These are phyloP conservation scores for Drosophila tanythrix DNA, from an alignment of 2,888 invertebrate genomes.

Conservation along the genomic window DNA sequence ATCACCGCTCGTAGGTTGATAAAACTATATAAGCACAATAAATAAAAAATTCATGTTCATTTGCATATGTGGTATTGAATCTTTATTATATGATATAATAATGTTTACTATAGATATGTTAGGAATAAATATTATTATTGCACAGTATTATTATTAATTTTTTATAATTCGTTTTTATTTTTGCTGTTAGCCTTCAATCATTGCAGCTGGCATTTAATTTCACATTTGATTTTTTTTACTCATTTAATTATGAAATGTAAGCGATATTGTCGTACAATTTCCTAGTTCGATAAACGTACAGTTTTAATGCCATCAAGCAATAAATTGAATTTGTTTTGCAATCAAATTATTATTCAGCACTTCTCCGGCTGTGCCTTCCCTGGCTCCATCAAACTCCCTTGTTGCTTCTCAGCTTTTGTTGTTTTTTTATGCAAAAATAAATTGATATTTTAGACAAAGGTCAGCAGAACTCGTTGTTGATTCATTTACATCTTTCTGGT, in stretches of 20 bases:
- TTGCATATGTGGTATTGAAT: slow-evolving; percentile 45
- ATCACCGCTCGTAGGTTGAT: neutral
- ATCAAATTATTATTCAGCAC: slow-evolving; percentile 39
- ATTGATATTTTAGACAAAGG: slow-evolving; percentile 58
- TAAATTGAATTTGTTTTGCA: slow-evolving; percentile 43
- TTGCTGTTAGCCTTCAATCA: slow-evolving; percentile 41
- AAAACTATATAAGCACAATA: slow-evolving; percentile 7
- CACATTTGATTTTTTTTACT: slow-evolving; percentile 28
- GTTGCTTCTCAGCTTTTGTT: slow-evolving; percentile 7
- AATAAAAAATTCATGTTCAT: slow-evolving; percentile 47
- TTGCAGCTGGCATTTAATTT: slow-evolving; percentile 31
- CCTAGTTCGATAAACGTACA: slow-evolving; percentile 52
- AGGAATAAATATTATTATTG: neutral
- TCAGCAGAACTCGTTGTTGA: slow-evolving; percentile 57
- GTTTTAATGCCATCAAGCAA: slow-evolving; percentile 29
- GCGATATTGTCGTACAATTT: slow-evolving; percentile 39
- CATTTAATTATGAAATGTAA: slow-evolving; percentile 29
- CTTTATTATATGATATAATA: slow-evolving; percentile 16
- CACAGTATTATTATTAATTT: slow-evolving; percentile 4
- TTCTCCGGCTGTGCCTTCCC: neutral
- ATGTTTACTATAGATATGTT: neutral
- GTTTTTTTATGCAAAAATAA: slow-evolving; percentile 40
- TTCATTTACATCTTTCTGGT: slow-evolving; percentile 54
- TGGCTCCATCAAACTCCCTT: slow-evolving; percentile 10
- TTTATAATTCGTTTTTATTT: slow-evolving; percentile 13